phyloP scores from a whole-genome alignment of 2,888 invertebrate genomes.

The Agriopis leucophaearia region DNA sequence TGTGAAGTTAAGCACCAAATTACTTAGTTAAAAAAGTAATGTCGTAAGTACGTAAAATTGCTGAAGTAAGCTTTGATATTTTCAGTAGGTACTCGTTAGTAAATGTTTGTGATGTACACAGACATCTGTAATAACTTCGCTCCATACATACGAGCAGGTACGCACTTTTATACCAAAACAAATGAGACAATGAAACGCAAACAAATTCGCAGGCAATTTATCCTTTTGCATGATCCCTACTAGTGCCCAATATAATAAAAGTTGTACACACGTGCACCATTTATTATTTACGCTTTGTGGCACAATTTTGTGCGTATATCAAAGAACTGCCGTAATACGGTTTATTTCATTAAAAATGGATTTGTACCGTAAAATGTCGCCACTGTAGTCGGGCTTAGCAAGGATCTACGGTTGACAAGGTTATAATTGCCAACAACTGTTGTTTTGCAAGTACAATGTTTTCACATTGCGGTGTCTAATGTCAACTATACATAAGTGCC shows the following conservation, averaged over 20 bases:
- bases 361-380: slow-evolving; percentile 32
- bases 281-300: slow-evolving; percentile 43
- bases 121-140: background rate
- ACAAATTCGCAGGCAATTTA: slow-evolving; percentile 23
- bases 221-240: slow-evolving; percentile 24
- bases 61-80: too few species aligned
- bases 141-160: slow-evolving; percentile 1
- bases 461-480: slow-evolving; percentile 1
- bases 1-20: too few species aligned
- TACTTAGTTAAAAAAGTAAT: too few species aligned
- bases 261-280: slow-evolving; percentile 22
- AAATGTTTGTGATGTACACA: background rate
- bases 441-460: slow-evolving; percentile 24
- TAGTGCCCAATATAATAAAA: slow-evolving; percentile 29
- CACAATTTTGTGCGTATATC: slow-evolving; percentile 40
- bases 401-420: slow-evolving; percentile 36
- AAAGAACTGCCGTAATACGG: slow-evolving; percentile 44
- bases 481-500: background rate
- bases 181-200: slow-evolving; percentile 14
- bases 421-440: slow-evolving; percentile 33
- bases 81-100: background rate
- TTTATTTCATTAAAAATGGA: slow-evolving; percentile 50
- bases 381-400: slow-evolving; percentile 33
- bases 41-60: too few species aligned
- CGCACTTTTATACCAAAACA: slow-evolving; percentile 18